Evolutionary conservation across 1,140 invertebrate genomes (phyloP).

Genomic region (Eulimnadia texana): DNA sequence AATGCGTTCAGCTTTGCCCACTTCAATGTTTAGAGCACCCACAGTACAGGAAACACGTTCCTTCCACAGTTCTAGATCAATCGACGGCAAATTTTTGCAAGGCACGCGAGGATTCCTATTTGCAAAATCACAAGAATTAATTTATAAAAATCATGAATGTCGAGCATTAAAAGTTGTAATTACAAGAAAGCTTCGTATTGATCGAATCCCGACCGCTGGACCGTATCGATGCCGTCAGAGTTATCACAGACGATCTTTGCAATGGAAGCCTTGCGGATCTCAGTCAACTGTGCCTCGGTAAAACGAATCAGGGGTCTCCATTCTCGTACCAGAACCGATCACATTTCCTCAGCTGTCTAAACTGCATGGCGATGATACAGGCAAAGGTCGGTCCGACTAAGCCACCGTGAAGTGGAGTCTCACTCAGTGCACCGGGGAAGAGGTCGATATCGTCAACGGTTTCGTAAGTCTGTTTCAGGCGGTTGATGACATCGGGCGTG

Average conservation of each 20-base stretch:
- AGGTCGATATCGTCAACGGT: slow-evolving; percentile 40
- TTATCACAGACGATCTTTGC: slow-evolving; percentile 88
- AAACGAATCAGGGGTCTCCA: slow-evolving; percentile 36
- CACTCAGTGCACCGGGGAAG: slow-evolving; percentile 38
- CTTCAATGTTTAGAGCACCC: slow-evolving; percentile 30
- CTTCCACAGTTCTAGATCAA: slow-evolving; percentile 35
- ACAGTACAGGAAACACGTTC: slow-evolving; percentile 34
- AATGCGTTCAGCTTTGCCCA: slow-evolving; percentile 35
- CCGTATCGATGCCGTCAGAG: slow-evolving; percentile 63
- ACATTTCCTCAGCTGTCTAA: slow-evolving; percentile 55
- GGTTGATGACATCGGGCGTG: slow-evolving; percentile 28
- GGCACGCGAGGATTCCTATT: slow-evolving; percentile 36
- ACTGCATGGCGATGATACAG: slow-evolving; percentile 40
- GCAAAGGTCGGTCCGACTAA: slow-evolving; percentile 41
- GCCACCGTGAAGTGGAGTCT: slow-evolving; percentile 35
- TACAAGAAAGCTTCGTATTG: slow-evolving; percentile 47
- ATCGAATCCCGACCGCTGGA: slow-evolving; percentile 79
- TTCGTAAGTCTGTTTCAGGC: slow-evolving; percentile 31
- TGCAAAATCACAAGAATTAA: slow-evolving; percentile 10
- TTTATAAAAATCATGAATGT: background rate
- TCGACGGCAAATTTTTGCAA: slow-evolving; percentile 29
- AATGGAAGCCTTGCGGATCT: slow-evolving; percentile 81
- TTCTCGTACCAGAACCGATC: slow-evolving; percentile 77
- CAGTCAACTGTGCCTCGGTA: slow-evolving; percentile 60
- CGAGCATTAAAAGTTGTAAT: slow-evolving; percentile 14